Evolutionary conservation across 2,888 invertebrate species (phyloP), one percentile per base, ranked within the genome.

Genomic region (Orchesellides sinensis): DNA sequence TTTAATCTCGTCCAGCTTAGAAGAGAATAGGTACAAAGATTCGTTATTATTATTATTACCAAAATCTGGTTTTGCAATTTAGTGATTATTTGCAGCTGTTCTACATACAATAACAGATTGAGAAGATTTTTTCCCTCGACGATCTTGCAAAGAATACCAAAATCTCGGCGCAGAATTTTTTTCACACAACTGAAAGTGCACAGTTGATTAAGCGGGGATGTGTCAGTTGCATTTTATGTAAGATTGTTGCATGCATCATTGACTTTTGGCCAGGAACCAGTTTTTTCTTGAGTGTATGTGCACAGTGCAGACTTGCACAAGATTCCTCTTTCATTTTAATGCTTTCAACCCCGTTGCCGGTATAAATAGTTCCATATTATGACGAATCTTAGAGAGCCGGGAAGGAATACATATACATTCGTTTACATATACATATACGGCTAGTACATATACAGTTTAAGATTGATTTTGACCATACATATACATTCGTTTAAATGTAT

Each of bases 151-250:
- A 49, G 32, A 59, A 59, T 73, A 35, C 49, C 23, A 56, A 47
- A 73, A 63, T 29, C 63, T 25, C 29, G 19, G 63, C 25, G 74
- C 54, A 32, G 63, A 74, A 65, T 65, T 74, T 74, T 74, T 49
- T 65, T 74, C 74, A 65, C 63, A 65, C 74, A 63, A 74, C 52
- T 35, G 32, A 63, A 75, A 75, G 27, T 75, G 75, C 75, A 66
- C 66, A 75, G 40, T 75, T 68, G 75, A 75, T 66, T 75, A 66
- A 68, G 66, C 56, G 54, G 27, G 47, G 56, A 19, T 75, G 56
- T 75, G 75, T 75, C 75, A 68, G 75, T 75, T 75, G 75, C 75
- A 75, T 56, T 74, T 45, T 75, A 65, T 75, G 75, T 66, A 68
- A 75, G n/a, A 75, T 56, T 45, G 56, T 45, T 45, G 45, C 75